Base-by-base conservation (phyloP, 2,113 vertebrate genomes). In the Tiliqua scincoides region DNA sequence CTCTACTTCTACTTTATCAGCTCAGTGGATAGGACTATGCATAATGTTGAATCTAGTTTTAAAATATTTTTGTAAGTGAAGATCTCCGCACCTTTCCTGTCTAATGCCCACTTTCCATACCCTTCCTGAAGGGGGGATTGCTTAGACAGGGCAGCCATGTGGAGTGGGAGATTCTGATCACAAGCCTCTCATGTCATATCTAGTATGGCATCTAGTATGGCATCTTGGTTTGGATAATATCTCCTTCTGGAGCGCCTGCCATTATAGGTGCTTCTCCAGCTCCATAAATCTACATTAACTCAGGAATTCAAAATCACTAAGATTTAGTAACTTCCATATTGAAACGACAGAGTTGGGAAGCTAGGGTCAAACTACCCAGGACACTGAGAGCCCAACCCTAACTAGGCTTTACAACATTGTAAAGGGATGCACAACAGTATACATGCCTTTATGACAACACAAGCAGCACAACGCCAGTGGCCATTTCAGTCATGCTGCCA, bases 171-270 rank as follows among this genome's bases (percentile, higher is more conserved):
- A 48, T 48, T 48, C 43, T 48, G 25, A 65, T 27, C 62, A 65
- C 62, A 48, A 65, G 5, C 62, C 62, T 65, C 62, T 1, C 62
- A 48, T 48, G 8, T 48, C 43, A 48, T 48, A 48, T 48, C 43
- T 48, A 48, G 8, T 48, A 48, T 48, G 43, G 43, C 43, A 48
- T n/a, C 43, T 48, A 96, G 95, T 94, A 97, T n/a, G n/a, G n/a
- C n/a, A n/a, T 96, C 97, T 96, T 97, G 95, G 96, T 94, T 96
- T 96, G 94, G 95, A 96, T 96, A 97, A 97, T 96, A 94, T 94
- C 94, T 92, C 57, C 94, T 96, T 93, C 94, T 95, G 94, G 93
- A 97, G 96, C 96, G 96, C 96, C 89, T 94, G 95, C 95, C 85
- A 59, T 83, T 96, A 92, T 92, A 96, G 96, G 96, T 91, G 95